A percentile compares a stretch with the other conserved stretches of the same genome.
These are phyloP conservation scores for Dryomyza anilis DNA, from an alignment of 2,888 invertebrate genomes.

Conservation along the genomic window DNA sequence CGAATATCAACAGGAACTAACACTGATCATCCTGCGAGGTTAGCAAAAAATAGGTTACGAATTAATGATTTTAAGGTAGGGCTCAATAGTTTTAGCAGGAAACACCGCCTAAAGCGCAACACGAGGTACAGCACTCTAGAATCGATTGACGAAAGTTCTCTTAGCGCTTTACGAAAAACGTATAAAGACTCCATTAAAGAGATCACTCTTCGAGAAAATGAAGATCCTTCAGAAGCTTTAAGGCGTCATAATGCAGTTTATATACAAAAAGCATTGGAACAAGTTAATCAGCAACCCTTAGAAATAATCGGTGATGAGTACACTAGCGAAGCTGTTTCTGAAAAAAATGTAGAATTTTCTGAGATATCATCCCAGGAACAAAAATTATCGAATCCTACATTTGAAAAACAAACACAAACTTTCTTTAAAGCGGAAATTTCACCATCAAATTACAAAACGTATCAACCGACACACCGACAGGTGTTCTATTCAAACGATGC, in stretches of 20 bases:
- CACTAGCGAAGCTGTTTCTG: too few relatives aligned
- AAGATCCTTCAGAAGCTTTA: constrained; percentile 53
- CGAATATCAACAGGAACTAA: constrained; percentile 6
- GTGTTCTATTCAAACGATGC: too few relatives aligned
- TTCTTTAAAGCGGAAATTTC: too few relatives aligned
- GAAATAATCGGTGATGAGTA: constrained; percentile 41
- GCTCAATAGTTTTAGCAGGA: neutral
- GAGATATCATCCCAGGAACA: too few relatives aligned
- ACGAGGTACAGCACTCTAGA: constrained; percentile 49
- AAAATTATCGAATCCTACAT: too few relatives aligned
- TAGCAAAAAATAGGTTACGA: constrained; percentile 11
- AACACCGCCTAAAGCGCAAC: constrained; percentile 25
- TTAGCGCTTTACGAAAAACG: constrained; percentile 49
- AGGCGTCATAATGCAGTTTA: constrained; percentile 56
- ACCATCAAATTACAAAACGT: too few relatives aligned
- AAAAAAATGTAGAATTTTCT: too few relatives aligned
- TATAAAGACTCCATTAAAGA: constrained; percentile 52
- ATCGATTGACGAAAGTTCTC: constrained; percentile 50
- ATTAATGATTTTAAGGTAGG: neutral
- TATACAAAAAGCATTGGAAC: constrained; percentile 50
- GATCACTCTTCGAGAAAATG: constrained; percentile 55
- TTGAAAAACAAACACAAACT: too few relatives aligned
- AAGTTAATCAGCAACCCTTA: constrained; percentile 47
- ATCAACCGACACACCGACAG: too few relatives aligned
- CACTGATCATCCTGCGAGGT: neutral